Conservation (phyloP, 1,140 invertebrate genomes). For the Anadara kagoshimensis region DNA sequence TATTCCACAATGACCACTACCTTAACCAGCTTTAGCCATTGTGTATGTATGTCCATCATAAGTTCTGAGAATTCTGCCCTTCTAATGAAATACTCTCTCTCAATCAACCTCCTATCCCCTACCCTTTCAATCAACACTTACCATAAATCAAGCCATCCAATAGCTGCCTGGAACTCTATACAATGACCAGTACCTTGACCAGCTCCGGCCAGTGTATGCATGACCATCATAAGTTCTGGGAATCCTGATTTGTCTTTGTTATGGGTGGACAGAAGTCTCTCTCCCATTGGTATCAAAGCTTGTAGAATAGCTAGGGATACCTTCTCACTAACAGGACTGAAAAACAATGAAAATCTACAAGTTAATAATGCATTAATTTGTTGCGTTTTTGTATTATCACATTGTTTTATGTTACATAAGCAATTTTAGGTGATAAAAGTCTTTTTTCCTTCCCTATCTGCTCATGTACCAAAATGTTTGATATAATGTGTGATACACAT, state of each 20-base stretch:
- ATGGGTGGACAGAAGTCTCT: constrained; percentile 79
- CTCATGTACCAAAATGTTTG: too few species aligned
- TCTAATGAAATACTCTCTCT: neutral
- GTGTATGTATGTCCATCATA: too few species aligned
- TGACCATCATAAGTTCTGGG: constrained; percentile 86
- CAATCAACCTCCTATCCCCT: neutral
- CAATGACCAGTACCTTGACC: constrained; percentile 84
- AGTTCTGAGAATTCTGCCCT: too few species aligned
- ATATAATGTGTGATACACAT: too few species aligned
- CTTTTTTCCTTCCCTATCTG: too few species aligned
- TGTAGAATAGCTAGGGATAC: constrained; percentile 84
- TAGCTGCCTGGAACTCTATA: constrained; percentile 85
- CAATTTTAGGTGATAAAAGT: too few species aligned
- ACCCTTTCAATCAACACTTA: constrained; percentile 38
- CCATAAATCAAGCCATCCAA: constrained; percentile 82
- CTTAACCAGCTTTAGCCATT: too few species aligned
- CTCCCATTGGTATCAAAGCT: constrained; percentile 85
- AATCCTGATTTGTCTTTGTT: constrained; percentile 83
- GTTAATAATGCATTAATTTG: too few species aligned
- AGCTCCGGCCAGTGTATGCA: constrained; percentile 88
- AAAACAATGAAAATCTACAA: too few species aligned
- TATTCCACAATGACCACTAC: too few species aligned
- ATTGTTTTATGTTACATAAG: too few species aligned
- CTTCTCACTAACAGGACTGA: constrained; percentile 77
- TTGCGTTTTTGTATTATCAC: too few species aligned